Percentiles rank a stretch among this genome's conserved stretches.
Conservation (phyloP, 2,113 vertebrate genomes). For the Bostrychus sinensis region DNA sequence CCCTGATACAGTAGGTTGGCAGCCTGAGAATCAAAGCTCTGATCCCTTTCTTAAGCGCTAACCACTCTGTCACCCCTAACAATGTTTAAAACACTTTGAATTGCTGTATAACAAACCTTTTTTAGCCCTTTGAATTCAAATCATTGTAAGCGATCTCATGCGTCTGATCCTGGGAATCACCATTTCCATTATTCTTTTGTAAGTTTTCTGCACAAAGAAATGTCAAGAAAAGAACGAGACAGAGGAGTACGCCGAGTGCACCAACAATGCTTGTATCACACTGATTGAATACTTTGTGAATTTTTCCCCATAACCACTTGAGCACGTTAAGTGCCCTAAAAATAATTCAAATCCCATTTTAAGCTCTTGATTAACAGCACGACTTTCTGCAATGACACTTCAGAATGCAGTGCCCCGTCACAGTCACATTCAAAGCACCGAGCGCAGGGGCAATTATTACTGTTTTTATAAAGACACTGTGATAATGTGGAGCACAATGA, state of each 20-base stretch:
- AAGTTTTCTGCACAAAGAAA: background rate
- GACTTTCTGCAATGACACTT: constrained; percentile 40
- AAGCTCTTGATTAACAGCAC: constrained; percentile 35
- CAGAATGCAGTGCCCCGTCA: constrained; percentile 43
- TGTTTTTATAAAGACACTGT: constrained; percentile 11
- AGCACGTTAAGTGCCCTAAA: constrained; percentile 28
- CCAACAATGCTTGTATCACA: constrained; percentile 25
- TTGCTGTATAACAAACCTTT: too few species aligned
- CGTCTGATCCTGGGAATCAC: too few species aligned
- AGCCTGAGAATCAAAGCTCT: too few species aligned
- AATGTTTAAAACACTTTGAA: too few species aligned
- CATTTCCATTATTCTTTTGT: too few species aligned
- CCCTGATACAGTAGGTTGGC: too few species aligned
- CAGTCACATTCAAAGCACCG: constrained; percentile 24
- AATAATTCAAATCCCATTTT: constrained; percentile 35
- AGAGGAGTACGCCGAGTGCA: constrained; percentile 21
- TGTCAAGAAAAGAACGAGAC: constrained; percentile 9
- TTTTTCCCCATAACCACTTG: constrained; percentile 16
- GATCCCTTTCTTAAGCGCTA: too few species aligned
- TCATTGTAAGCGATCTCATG: too few species aligned
- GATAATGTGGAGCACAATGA: constrained; percentile 10
- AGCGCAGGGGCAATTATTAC: constrained; percentile 22
- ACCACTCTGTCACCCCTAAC: too few species aligned
- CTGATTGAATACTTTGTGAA: constrained; percentile 30
- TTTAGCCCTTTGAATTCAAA: too few species aligned